Percentiles rank a stretch among this genome's conserved stretches.
These are phyloP conservation scores for Nannospalax galili DNA, from an alignment of 2,113 vertebrate genomes.

Conservation along the genomic window DNA sequence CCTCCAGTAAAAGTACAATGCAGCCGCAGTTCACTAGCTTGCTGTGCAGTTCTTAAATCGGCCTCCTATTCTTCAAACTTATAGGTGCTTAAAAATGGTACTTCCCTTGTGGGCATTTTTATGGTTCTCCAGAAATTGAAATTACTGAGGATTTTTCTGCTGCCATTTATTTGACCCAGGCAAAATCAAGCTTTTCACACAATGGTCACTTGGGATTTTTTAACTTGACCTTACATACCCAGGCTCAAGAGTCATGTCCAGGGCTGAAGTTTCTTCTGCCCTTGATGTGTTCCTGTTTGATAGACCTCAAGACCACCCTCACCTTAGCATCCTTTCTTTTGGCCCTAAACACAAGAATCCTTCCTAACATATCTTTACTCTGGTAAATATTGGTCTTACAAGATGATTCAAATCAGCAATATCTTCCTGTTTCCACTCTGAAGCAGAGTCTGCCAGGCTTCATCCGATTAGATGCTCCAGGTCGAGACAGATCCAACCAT, in stretches of 20 bases:
- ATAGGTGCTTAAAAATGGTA: neutral
- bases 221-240: neutral
- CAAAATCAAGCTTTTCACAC: neutral
- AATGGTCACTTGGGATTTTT: neutral
- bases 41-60: neutral
- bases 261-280: neutral
- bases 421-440: neutral
- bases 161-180: neutral
- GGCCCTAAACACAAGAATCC: neutral
- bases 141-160: neutral
- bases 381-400: neutral
- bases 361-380: neutral
- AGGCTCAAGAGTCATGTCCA: neutral
- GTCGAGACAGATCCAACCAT: neutral
- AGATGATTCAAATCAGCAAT: too few species aligned
- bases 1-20: neutral
- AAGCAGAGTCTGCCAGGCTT: neutral
- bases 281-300: neutral
- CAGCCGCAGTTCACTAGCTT: neutral
- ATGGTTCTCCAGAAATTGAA: neutral
- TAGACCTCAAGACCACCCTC: neutral
- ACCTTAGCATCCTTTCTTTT: neutral
- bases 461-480: neutral
- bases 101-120: neutral
- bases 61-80: neutral